phyloP scores from a whole-genome alignment of 1,140 invertebrate genomes.

The Diuraphis noxia region DNA sequence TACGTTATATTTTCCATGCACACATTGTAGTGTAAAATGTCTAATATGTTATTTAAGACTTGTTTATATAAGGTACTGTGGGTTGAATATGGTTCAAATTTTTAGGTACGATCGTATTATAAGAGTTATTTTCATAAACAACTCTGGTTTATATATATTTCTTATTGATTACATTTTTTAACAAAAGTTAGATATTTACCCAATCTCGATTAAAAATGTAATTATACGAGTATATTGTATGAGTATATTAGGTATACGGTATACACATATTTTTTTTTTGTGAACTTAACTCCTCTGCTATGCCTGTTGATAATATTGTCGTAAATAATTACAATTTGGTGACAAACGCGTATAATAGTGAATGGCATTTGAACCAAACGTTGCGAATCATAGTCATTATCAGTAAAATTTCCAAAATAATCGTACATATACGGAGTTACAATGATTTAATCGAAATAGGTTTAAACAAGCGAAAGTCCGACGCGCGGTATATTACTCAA shows the following conservation, averaged over 20 bases:
- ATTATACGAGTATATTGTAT: neutral
- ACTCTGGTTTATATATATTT: too few species aligned
- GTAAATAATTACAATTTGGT: too few species aligned
- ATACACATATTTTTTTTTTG: neutral
- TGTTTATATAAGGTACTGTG: neutral
- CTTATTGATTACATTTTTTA: too few species aligned
- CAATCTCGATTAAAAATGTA: neutral
- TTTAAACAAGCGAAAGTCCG: conserved; percentile 1
- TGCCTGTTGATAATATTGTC: too few species aligned
- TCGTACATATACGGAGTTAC: neutral
- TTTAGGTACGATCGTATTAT: neutral
- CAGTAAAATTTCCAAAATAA: neutral
- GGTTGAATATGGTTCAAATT: neutral
- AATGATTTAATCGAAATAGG: neutral
- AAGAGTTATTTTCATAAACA: neutral
- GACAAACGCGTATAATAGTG: too few species aligned
- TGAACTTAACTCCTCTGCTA: neutral
- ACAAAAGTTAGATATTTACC: too few species aligned
- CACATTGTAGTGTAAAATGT: conserved; percentile 10
- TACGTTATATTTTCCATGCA: conserved; percentile 28
- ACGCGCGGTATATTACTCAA: neutral
- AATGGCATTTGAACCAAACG: neutral
- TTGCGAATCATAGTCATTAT: neutral
- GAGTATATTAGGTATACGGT: too few species aligned
- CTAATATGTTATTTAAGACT: neutral